Evolutionary conservation across 53 echinoderm and acorn worm genomes (phyloP).

Genomic region (Glandiceps talaboti): DNA sequence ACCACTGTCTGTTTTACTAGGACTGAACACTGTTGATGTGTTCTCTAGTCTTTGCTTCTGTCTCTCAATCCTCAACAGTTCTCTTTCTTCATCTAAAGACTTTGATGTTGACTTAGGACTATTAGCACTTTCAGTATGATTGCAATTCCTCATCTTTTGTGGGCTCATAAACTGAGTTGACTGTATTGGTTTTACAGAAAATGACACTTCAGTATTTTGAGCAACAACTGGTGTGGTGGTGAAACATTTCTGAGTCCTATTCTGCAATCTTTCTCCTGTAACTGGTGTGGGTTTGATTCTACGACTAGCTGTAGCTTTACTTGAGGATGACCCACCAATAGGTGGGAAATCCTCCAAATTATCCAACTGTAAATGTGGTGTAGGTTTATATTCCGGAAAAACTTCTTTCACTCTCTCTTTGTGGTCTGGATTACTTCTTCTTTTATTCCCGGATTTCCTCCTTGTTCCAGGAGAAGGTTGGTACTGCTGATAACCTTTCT

Average conservation of each 20-base stretch:
- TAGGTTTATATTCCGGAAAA: not conserved
- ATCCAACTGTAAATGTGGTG: slow-evolving; percentile 40
- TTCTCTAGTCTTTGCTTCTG: slow-evolving; percentile 25
- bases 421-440: not conserved
- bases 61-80: slow-evolving; percentile 51
- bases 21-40: not conserved
- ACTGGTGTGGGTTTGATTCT: slow-evolving; percentile 85
- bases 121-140: not conserved
- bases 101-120: not conserved
- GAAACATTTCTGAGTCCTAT: slow-evolving; percentile 1
- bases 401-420: not conserved
- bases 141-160: not conserved
- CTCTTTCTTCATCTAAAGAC: slow-evolving; percentile 66
- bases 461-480: not conserved
- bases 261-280: not conserved
- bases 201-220: not conserved
- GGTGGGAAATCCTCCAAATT: slow-evolving; percentile 65
- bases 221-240: slow-evolving; percentile 3
- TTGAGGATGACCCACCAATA: slow-evolving; percentile 22
- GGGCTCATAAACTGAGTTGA: not conserved
- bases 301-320: slow-evolving; percentile 7
- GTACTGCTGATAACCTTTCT: not conserved
- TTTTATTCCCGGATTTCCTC: not conserved
- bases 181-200: slow-evolving; percentile 4
- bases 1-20: slow-evolving; percentile 9